These are phyloP conservation scores for Nylanderia fulva DNA, from an alignment of 1,140 invertebrate genomes.

Conservation along the genomic window DNA sequence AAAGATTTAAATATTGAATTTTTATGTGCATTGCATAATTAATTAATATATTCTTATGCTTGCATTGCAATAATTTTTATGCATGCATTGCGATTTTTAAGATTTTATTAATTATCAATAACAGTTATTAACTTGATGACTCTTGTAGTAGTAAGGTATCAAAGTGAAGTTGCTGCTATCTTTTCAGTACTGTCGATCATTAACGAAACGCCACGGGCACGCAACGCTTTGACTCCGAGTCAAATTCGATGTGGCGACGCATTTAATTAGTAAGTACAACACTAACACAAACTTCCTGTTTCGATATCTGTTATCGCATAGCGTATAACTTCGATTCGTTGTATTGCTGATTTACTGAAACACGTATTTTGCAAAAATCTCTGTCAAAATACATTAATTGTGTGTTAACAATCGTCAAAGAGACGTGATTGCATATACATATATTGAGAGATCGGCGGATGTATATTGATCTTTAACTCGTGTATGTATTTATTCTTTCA, in stretches of 20 bases:
- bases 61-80: too few species aligned
- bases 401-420: too few species aligned
- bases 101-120: too few species aligned
- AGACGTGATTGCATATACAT: background rate
- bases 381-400: background rate
- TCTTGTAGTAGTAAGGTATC: background rate
- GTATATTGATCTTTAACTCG: background rate
- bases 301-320: background rate
- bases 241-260: background rate
- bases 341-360: background rate
- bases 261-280: slow-evolving; percentile 6
- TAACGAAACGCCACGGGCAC: background rate
- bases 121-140: background rate
- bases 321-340: background rate
- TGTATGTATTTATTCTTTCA: background rate
- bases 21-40: too few species aligned
- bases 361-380: background rate
- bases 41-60: too few species aligned
- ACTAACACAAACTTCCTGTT: background rate
- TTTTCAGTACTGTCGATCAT: background rate
- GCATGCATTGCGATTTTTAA: too few species aligned
- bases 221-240: background rate
- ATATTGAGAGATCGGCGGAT: too few species aligned
- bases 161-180: background rate
- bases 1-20: too few species aligned